Percentiles rank a stretch among this genome's conserved stretches.
These are phyloP conservation scores for Sebastes itinus DNA, from an alignment of 2,797 vertebrate species.

Conservation along the genomic window DNA sequence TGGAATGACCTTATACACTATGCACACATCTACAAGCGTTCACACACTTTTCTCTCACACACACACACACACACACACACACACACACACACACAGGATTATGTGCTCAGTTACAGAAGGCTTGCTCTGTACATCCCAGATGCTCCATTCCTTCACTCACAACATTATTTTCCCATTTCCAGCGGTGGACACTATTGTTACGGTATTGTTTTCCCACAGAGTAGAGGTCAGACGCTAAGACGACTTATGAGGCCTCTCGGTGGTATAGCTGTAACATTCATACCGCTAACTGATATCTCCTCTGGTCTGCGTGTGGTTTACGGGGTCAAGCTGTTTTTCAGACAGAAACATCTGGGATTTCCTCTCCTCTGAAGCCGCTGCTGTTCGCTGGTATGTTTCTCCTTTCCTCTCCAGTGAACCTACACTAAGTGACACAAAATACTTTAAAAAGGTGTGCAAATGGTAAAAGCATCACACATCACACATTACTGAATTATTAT, in stretches of 20 bases:
- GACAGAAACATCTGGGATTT: conserved; percentile 77
- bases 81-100: background rate
- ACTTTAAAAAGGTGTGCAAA: conserved; percentile 8
- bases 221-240: conserved; percentile 71
- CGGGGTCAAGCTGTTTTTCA: conserved; percentile 70
- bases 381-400: conserved; percentile 36
- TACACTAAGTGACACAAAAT: conserved; percentile 20
- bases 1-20: background rate
- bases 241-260: conserved; percentile 58
- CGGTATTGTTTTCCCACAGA: conserved; percentile 60
- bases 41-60: background rate
- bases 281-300: conserved; percentile 43
- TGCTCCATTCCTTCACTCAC: conserved; percentile 16
- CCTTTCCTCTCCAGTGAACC: conserved; percentile 26
- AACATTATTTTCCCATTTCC: conserved; percentile 30
- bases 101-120: background rate
- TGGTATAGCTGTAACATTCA: conserved; percentile 54
- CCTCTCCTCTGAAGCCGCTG: conserved; percentile 59
- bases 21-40: background rate
- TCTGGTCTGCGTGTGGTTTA: conserved; percentile 55
- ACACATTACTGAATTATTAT: background rate
- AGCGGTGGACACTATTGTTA: conserved; percentile 45
- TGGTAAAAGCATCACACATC: conserved; percentile 20
- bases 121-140: conserved; percentile 25
- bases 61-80: background rate